Evolutionary conservation across 2,113 vertebrate species (phyloP).

Genomic region (Mobula birostris): DNA sequence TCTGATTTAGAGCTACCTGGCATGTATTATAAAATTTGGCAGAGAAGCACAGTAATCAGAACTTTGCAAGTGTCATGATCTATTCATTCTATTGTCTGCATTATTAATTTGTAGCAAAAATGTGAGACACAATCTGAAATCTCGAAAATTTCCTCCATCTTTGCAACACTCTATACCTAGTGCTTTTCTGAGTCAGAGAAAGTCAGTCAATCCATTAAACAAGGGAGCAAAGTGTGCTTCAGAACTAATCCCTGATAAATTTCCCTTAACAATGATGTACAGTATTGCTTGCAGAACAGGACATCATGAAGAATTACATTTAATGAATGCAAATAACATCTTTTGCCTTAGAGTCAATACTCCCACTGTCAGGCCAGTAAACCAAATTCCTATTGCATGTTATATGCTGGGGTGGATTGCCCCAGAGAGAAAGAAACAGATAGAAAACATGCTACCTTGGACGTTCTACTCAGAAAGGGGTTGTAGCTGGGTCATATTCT

Average conservation of each 20-base stretch:
- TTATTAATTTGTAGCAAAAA: background rate
- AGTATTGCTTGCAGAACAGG: background rate
- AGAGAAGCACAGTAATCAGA: background rate
- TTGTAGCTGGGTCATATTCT: no score
- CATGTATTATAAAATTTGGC: background rate
- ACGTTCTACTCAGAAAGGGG: background rate
- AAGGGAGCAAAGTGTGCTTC: background rate
- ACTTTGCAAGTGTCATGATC: background rate
- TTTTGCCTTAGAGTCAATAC: background rate
- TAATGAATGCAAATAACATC: background rate
- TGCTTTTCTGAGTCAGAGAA: background rate
- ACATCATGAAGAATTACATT: background rate
- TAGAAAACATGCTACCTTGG: background rate
- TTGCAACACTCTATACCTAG: slow-evolving; percentile 1
- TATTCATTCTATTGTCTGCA: background rate
- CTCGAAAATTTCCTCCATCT: background rate
- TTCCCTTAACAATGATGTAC: background rate
- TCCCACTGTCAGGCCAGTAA: background rate
- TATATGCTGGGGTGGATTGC: background rate
- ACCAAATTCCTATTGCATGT: background rate
- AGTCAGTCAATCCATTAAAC: background rate
- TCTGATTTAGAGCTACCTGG: background rate
- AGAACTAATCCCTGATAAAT: background rate
- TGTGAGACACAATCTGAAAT: background rate
- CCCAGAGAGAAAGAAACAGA: background rate